These are phyloP conservation scores for Podarcis muralis DNA, from an alignment of 2,113 vertebrate genomes.

Conservation along the genomic window DNA sequence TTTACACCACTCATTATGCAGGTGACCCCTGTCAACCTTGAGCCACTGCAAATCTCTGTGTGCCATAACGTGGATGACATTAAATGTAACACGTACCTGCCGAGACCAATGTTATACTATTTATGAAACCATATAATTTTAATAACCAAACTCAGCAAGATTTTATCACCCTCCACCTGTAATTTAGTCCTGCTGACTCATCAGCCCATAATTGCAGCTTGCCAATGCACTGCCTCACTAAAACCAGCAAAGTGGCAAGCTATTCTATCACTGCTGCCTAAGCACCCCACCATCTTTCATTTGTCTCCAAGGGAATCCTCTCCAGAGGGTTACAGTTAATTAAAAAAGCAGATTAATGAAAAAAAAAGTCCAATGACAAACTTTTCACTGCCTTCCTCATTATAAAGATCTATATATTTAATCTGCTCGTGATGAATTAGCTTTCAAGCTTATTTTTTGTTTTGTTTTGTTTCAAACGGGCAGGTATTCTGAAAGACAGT, in stretches of 20 bases:
- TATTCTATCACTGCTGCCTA: constrained; percentile 56
- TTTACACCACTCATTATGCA: constrained; percentile 48
- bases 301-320: constrained; percentile 22
- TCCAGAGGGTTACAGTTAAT: constrained; percentile 68
- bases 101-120: constrained; percentile 74
- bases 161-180: constrained; percentile 77
- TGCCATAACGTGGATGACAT: constrained; percentile 51
- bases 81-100: constrained; percentile 73
- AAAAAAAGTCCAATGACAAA: constrained; percentile 52
- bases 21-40: constrained; percentile 54
- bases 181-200: constrained; percentile 74
- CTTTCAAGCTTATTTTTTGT: constrained; percentile 56
- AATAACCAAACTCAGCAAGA: constrained; percentile 79
- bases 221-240: constrained; percentile 26
- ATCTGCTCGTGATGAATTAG: constrained; percentile 60
- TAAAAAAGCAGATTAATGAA: constrained; percentile 66
- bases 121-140: constrained; percentile 77
- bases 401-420: constrained; percentile 55
- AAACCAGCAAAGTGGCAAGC: constrained; percentile 54
- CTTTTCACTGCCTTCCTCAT: constrained; percentile 43
- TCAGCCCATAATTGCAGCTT: constrained; percentile 49
- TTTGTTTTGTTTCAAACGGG: constrained; percentile 19
- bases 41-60: constrained; percentile 36
- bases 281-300: constrained; percentile 45
- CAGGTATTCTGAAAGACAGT: constrained; percentile 54